Conservation (phyloP, 2,797 vertebrate genomes). For the Eleutherodactylus coqui region DNA sequence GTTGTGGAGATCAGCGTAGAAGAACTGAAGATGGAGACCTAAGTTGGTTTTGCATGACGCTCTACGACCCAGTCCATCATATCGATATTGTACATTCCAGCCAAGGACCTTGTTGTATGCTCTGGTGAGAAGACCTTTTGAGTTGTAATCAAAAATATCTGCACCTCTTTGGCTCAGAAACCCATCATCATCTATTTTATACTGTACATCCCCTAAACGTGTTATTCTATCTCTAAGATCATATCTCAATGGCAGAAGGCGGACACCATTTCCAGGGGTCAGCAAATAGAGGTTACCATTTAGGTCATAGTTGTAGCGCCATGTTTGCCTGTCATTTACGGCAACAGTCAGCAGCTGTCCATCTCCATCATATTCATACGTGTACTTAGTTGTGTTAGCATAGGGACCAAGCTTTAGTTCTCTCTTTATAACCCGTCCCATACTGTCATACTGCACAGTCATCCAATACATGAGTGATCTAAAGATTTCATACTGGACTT, state of each 20-base stretch:
- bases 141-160: constrained; percentile 97
- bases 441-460: constrained; percentile 98
- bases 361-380: constrained; percentile 96
- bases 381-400: constrained; percentile 97
- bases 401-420: constrained; percentile 97
- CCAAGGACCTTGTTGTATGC: constrained; percentile 93
- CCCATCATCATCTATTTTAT: constrained; percentile 95
- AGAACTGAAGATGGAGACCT: constrained; percentile 97
- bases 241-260: constrained; percentile 93
- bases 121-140: constrained; percentile 92
- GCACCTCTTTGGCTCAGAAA: constrained; percentile 92
- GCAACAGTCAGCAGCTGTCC: constrained; percentile 94
- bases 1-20: constrained; percentile 97
- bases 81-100: constrained; percentile 96
- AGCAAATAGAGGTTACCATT: constrained; percentile 96
- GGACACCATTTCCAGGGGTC: constrained; percentile 93
- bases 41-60: constrained; percentile 94
- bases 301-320: constrained; percentile 98
- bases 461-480: constrained; percentile 99
- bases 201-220: constrained; percentile 93
- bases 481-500: constrained; percentile 99
- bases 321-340: constrained; percentile 95
- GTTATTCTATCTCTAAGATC: constrained; percentile 97
- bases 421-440: constrained; percentile 96
- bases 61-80: constrained; percentile 91